Conservation (phyloP, 2,113 vertebrate species). For the Aramus guarauna region DNA sequence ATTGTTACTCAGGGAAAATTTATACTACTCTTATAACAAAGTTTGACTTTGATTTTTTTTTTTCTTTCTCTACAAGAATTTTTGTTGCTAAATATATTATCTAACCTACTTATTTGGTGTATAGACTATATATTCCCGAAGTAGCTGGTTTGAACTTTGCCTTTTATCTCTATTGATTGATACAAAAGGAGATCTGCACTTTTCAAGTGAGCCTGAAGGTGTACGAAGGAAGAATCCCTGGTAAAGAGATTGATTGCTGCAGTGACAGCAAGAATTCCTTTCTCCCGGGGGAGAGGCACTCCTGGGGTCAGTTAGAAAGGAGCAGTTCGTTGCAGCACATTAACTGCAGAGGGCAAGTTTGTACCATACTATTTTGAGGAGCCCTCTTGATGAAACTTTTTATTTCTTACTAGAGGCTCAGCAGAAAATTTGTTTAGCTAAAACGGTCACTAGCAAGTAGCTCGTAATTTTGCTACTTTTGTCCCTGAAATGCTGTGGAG, state of each 20-base stretch:
- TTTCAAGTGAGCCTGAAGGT: neutral
- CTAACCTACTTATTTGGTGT: neutral
- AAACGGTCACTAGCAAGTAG: neutral
- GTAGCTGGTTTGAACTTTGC: neutral
- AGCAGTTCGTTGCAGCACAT: neutral
- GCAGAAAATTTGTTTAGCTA: neutral
- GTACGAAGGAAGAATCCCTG: neutral
- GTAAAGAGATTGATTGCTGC: neutral
- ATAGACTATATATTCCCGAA: too few relatives aligned
- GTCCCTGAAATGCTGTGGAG: neutral
- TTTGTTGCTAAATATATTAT: neutral
- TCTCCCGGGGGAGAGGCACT: neutral
- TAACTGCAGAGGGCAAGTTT: conserved; percentile 1
- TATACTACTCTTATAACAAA: neutral
- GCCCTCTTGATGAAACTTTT: neutral
- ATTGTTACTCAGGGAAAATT: neutral
- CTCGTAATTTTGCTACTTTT: neutral
- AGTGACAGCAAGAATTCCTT: fast-evolving
- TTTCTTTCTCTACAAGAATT: neutral
- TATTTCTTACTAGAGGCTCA: neutral
- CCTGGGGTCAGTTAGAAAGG: neutral
- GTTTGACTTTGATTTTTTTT: fast-evolving
- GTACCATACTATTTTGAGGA: neutral
- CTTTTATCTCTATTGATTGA: neutral
- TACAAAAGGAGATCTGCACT: neutral